Evolutionary conservation across 2,113 vertebrate genomes (phyloP).

Genomic region (Origma solitaria): DNA sequence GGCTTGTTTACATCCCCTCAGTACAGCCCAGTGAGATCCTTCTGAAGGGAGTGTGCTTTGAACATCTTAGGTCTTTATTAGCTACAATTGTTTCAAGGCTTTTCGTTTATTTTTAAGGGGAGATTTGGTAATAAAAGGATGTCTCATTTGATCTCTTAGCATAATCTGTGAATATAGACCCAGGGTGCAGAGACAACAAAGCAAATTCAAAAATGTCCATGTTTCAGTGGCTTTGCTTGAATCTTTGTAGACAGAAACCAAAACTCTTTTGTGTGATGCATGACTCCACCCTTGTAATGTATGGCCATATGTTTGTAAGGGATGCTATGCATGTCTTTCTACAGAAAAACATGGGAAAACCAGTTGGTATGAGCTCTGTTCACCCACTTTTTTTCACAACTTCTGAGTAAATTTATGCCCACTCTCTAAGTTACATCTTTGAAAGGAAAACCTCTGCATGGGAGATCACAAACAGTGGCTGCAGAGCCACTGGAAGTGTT

Average conservation of each 20-base stretch:
- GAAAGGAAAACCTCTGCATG: background rate
- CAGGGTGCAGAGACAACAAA: background rate
- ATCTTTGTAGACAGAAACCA: background rate
- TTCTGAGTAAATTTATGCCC: background rate
- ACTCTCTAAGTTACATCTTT: background rate
- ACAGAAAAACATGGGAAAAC: background rate
- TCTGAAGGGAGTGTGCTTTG: background rate
- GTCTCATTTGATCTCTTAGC: background rate
- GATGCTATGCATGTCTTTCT: background rate
- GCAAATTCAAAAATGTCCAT: rapidly evolving
- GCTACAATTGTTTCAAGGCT: background rate
- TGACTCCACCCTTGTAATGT: background rate
- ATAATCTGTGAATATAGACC: background rate
- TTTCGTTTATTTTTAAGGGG: background rate
- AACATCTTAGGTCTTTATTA: background rate
- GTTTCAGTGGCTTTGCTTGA: background rate
- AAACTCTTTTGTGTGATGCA: background rate
- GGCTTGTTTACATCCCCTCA: background rate
- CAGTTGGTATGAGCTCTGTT: background rate
- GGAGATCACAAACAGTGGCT: background rate
- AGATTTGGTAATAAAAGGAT: background rate
- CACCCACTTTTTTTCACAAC: background rate
- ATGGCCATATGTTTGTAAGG: background rate
- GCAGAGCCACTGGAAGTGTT: background rate
- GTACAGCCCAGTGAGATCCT: background rate